Evolutionary conservation across 2,113 vertebrate genomes (phyloP).

Genomic region (Callospermophilus lateralis): DNA sequence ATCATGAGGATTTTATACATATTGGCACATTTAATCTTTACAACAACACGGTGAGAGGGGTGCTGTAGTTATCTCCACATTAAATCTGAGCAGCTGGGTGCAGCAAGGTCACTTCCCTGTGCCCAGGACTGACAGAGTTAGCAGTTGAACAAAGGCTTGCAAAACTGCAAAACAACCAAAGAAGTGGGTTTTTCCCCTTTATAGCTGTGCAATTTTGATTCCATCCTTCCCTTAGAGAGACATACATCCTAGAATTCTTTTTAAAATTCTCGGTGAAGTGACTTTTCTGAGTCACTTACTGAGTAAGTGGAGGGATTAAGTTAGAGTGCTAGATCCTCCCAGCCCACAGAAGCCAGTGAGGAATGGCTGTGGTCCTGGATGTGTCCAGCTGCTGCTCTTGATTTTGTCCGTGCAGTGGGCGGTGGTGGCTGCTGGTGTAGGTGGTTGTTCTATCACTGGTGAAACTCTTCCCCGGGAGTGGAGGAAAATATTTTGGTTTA

Average conservation of each 20-base stretch:
- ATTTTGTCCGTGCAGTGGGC: background rate
- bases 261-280: background rate
- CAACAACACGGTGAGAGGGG: background rate
- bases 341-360: background rate
- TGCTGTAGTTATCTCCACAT: background rate
- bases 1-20: background rate
- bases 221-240: background rate
- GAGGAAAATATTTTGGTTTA: background rate
- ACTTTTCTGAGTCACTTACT: slow-evolving; percentile 27
- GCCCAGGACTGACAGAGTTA: background rate
- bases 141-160: background rate
- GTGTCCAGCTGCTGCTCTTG: background rate
- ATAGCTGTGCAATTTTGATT: slow-evolving; percentile 13
- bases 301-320: background rate
- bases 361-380: background rate
- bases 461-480: background rate
- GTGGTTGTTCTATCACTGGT: background rate
- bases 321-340: background rate
- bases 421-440: background rate
- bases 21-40: background rate
- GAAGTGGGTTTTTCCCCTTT: background rate
- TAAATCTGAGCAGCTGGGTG: background rate
- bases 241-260: background rate
- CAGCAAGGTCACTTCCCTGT: background rate
- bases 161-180: background rate